These are phyloP conservation scores for Phataginus tricuspis DNA, from an alignment of 2,797 vertebrate genomes.

Conservation along the genomic window DNA sequence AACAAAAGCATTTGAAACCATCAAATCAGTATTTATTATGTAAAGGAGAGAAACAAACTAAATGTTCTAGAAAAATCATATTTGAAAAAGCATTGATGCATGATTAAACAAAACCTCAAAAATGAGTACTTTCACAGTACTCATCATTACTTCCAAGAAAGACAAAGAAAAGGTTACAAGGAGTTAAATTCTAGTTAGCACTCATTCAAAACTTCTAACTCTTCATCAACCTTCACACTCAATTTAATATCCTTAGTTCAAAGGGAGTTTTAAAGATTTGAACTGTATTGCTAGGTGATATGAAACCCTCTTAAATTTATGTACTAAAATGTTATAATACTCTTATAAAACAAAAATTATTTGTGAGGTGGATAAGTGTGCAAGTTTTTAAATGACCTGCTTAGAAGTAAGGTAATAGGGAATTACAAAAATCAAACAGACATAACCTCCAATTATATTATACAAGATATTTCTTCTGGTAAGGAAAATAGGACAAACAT, in stretches of 20 bases:
- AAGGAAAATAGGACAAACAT: conserved; percentile 30
- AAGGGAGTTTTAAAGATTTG: conserved; percentile 10
- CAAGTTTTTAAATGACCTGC: background rate
- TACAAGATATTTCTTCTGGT: background rate
- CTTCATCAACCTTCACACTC: conserved; percentile 28
- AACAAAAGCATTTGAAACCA: conserved; percentile 25
- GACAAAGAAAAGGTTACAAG: background rate
- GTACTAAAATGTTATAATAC: conserved; percentile 8
- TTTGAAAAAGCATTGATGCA: background rate
- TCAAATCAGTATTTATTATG: background rate
- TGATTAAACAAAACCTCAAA: background rate
- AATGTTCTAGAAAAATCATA: conserved; percentile 17
- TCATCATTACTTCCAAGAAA: conserved; percentile 31
- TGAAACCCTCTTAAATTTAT: background rate
- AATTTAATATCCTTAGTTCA: background rate
- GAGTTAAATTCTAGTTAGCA: background rate
- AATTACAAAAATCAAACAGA: conserved; percentile 27
- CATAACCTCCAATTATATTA: background rate
- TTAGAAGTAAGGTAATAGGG: background rate
- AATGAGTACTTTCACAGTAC: background rate
- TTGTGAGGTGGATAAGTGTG: background rate
- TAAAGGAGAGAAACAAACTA: background rate
- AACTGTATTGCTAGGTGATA: background rate
- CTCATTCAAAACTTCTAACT: conserved; percentile 21
- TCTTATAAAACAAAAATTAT: conserved; percentile 15